A percentile compares a stretch with the other conserved stretches of the same genome.
phyloP scores from a whole-genome alignment of 2,113 vertebrate species.

The Bos indicus region DNA sequence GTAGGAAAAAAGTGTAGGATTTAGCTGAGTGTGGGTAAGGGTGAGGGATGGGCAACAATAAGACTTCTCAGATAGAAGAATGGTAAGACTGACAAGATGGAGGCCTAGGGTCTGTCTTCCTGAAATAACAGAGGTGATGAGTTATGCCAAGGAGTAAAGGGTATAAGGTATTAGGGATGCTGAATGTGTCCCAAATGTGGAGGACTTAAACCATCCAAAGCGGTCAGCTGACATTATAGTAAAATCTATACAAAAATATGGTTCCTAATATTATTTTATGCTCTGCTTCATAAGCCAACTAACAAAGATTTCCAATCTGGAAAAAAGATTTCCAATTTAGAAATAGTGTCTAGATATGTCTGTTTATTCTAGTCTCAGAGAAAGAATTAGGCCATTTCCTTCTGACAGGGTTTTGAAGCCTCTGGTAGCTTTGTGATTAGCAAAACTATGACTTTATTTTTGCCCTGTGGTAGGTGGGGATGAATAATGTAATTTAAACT shows the following conservation, averaged over 20 bases:
- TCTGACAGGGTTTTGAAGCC: not conserved
- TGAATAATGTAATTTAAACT: not conserved
- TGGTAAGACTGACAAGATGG: not conserved
- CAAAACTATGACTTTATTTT: not conserved
- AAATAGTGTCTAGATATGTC: not conserved
- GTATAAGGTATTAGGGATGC: not conserved
- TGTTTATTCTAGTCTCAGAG: constrained; percentile 15
- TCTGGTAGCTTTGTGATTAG: not conserved
- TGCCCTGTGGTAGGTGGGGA: not conserved
- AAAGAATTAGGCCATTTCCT: constrained; percentile 21
- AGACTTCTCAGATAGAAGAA: not conserved
- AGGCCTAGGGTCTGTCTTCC: not conserved
- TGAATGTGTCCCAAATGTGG: not conserved
- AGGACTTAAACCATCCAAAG: not conserved
- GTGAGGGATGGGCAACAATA: not conserved
- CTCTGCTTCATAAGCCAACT: not conserved
- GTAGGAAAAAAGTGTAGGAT: not conserved
- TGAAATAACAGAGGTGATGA: not conserved
- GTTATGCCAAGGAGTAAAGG: not conserved
- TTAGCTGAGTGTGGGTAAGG: not conserved
- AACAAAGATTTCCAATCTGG: not conserved
- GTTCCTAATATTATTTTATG: not conserved
- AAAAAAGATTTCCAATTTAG: not conserved
- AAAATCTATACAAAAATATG: not conserved
- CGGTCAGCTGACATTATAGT: not conserved